Evolutionary conservation across 2,797 vertebrate genomes (phyloP), one percentile per base, ranked within the genome.

Genomic region (Morelia viridis): DNA sequence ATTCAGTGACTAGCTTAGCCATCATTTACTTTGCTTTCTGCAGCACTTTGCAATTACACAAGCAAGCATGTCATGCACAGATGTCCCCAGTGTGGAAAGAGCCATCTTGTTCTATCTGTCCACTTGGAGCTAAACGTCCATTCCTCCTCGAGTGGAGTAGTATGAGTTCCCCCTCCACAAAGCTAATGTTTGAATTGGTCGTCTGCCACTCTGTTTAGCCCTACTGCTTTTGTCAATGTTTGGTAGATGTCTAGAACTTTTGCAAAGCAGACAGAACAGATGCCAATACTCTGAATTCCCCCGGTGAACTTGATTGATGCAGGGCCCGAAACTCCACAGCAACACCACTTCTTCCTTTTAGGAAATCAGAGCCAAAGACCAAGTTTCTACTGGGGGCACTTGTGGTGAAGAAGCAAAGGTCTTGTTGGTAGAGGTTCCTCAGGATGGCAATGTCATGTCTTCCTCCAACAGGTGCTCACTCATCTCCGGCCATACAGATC

Each of bases 311-410:
- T 95, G 95, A 96, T 96, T 96, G 41, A 95, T 41, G 93, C 76
- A 96, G 95, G 93, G 85, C 91, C 92, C 0, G 90, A 94, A 96
- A 94, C 93, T 94, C 92, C 93, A 0, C 92, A 96, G 96, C 93
- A 94, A 94, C 94, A 94, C 92, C 96, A 96, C 96, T 95, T 76
- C 94, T 96, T 97, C 96, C 95, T 96, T 94, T 96, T 94, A 96
- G 95, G 95, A 96, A 96, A 96, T 96, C 94, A 96, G 96, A 96
- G 93, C 94, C 96, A 94, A 96, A 94, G 94, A 92, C 94, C 94
- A 94, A 31, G 87, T 95, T 94, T 95, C 96, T 94, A 93, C 0
- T 93, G 95, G 95, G 96, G 96, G 93, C 94, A 96, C 94, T 96
- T 96, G 96, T 0, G 96, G 95, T 93, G 71, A 96, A 89, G 87